phyloP scores from a whole-genome alignment of 2,113 vertebrate genomes.

The Sakesphorus luctuosus region DNA sequence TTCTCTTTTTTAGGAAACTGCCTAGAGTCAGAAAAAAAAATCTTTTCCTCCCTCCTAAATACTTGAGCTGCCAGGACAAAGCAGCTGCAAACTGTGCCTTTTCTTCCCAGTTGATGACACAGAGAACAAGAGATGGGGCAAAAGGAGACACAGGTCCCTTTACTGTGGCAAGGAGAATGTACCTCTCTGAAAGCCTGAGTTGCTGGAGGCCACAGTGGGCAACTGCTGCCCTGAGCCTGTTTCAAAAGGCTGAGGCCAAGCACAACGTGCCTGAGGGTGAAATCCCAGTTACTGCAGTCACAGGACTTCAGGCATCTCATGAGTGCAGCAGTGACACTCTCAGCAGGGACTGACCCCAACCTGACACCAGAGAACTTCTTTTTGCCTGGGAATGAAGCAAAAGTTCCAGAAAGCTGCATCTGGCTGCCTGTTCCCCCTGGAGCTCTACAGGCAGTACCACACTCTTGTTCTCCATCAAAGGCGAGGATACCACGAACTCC shows the following conservation, averaged over 20 bases:
- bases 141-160: not conserved
- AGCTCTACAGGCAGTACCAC: not conserved
- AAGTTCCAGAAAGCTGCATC: no score
- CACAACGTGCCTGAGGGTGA: not conserved
- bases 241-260: not conserved
- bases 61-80: not conserved
- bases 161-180: accelerated
- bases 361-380: not conserved
- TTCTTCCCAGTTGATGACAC: not conserved
- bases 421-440: not conserved
- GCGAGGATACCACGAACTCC: not conserved
- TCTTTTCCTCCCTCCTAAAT: not conserved
- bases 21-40: not conserved
- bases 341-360: accelerated
- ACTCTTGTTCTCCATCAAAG: not conserved
- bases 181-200: no score
- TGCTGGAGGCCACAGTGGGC: not conserved
- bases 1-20: not conserved
- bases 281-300: not conserved
- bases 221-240: not conserved
- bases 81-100: accelerated
- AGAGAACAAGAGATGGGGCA: not conserved
- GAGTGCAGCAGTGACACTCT: not conserved
- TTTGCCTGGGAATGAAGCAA: accelerated
- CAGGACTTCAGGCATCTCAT: accelerated